Conservation (phyloP, 2,113 vertebrate genomes). For the Ptyas mucosa region DNA sequence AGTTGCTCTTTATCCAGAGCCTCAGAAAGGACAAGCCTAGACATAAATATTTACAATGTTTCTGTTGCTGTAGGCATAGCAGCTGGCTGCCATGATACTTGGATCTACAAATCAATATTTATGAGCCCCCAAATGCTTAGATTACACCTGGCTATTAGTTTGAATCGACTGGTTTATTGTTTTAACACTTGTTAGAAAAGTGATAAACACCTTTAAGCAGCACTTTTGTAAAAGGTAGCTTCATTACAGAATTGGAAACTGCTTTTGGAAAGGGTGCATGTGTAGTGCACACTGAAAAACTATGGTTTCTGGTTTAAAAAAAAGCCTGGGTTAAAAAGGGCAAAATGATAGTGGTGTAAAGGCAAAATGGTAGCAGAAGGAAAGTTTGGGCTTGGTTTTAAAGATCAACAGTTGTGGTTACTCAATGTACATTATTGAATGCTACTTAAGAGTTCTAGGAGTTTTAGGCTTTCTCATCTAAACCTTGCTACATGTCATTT, state of each 20-base stretch:
- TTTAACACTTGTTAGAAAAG: slow-evolving; percentile 24
- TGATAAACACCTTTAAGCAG: slow-evolving; percentile 42
- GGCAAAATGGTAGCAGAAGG: not conserved
- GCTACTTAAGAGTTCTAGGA: too few relatives aligned
- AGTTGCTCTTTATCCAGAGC: slow-evolving; percentile 4
- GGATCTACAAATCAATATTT: slow-evolving; percentile 46
- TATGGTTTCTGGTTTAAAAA: slow-evolving; percentile 39
- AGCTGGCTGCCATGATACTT: slow-evolving; percentile 23
- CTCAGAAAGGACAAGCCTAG: not conserved
- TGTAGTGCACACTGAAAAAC: slow-evolving; percentile 21
- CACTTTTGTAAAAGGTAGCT: slow-evolving; percentile 27
- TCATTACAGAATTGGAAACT: slow-evolving; percentile 7
- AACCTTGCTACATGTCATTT: too few relatives aligned
- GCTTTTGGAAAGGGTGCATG: not conserved
- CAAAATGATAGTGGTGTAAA: not conserved
- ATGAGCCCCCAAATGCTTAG: slow-evolving; percentile 26
- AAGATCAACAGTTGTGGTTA: not conserved
- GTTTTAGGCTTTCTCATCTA: too few relatives aligned
- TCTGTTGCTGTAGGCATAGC: slow-evolving; percentile 9
- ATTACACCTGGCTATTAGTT: slow-evolving; percentile 40
- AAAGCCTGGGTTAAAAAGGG: not conserved
- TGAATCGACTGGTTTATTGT: slow-evolving; percentile 42
- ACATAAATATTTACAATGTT: slow-evolving; percentile 29
- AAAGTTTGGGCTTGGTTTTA: not conserved
- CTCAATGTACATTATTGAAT: not conserved